Conservation (phyloP, 92 coral and sea anemone species). For the Virgularia gustaviana region DNA sequence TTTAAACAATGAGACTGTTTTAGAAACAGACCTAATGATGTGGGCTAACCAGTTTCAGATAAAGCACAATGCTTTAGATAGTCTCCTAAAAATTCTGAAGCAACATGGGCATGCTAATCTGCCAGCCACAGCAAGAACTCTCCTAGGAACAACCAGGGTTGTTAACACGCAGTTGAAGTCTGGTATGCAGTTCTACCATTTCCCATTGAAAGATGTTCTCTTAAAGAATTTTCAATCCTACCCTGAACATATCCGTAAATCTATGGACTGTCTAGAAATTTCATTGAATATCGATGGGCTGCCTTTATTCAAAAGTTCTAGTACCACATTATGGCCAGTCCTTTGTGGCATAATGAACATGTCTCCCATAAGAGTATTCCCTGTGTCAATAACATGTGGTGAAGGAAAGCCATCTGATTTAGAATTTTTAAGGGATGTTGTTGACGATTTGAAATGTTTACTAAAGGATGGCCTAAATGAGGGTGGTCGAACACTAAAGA, state of each 20-base stretch:
- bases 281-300: background rate
- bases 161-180: background rate
- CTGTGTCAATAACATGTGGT: background rate
- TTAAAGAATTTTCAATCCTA: slow-evolving; percentile 2
- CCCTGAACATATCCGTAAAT: background rate
- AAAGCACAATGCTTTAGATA: background rate
- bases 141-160: background rate
- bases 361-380: slow-evolving; percentile 4
- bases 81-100: background rate
- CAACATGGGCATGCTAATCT: background rate
- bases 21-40: background rate
- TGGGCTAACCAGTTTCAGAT: background rate
- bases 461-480: background rate
- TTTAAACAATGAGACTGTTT: no score
- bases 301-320: background rate
- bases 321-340: background rate
- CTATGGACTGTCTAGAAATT: background rate
- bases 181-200: background rate
- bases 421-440: no score
- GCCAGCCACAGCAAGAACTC: slow-evolving; percentile 2
- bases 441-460: no score
- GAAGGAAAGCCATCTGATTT: background rate
- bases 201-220: background rate
- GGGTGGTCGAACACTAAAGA: background rate
- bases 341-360: background rate